Conservation (phyloP, 1,140 invertebrate species). For the Lasioglossum albipes region DNA sequence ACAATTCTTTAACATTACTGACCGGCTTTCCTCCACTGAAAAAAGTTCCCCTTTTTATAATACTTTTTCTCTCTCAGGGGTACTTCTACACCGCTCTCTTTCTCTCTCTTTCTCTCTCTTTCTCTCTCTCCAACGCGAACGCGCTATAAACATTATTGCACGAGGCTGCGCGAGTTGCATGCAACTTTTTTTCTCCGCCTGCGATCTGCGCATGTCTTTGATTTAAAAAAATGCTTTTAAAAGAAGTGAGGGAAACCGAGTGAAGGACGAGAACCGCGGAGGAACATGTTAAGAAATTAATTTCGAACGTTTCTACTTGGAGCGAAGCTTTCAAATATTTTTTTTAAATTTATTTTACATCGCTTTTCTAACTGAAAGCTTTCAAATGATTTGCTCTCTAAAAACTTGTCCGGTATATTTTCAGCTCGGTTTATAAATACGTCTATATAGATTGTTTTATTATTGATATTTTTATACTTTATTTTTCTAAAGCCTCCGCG, state of each 20-base stretch:
- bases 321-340: not conserved
- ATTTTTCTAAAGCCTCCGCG: too few relatives aligned
- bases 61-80: not conserved
- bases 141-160: not conserved
- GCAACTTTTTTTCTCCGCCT: not conserved
- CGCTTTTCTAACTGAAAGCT: too few relatives aligned
- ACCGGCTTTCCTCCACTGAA: not conserved
- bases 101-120: too few relatives aligned
- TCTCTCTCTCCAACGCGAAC: not conserved
- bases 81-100: not conserved
- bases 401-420: not conserved
- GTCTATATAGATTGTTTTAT: too few relatives aligned
- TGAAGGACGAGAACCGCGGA: not conserved
- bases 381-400: not conserved
- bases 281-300: not conserved
- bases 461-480: not conserved
- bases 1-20: not conserved
- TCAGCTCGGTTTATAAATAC: not conserved
- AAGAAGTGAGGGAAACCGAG: not conserved
- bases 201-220: not conserved
- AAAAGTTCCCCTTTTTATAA: not conserved
- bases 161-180: too few relatives aligned
- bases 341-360: too few relatives aligned
- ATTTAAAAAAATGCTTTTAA: not conserved
- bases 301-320: not conserved